Base-by-base conservation (phyloP, 2,797 vertebrate genomes). In the Jordanella pulchra region DNA sequence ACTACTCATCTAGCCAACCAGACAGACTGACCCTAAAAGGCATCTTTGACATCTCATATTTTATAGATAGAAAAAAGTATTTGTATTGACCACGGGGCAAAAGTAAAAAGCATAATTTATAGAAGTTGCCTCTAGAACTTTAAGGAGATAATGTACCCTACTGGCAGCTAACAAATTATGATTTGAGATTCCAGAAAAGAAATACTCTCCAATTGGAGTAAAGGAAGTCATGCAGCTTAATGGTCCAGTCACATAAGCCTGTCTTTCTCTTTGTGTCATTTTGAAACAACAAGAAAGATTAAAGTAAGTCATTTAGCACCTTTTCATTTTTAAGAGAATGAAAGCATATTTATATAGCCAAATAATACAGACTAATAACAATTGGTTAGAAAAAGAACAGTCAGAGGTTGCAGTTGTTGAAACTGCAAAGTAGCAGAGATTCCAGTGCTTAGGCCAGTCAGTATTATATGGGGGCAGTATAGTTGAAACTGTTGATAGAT, bases 21-120 rank as follows among this genome's bases (percentile, higher is more conserved):
- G 68, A 69, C 81, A 84, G 74, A 65, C 80, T 71, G 84, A 84
- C 90, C 90, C 75, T 87, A 84, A 86, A 91, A 77, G 89, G 91
- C 82, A 81, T 48, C 35, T 78, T 77, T 77, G 71, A 77, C 84
- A 55, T 67, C 69, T 55, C 67, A 55, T 72, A 66, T 56, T 74
- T 71, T 30, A 53, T n/a, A 39, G 28, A 65, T 47, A 55, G 55
- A 58, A 71, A 56, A 54, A n/a, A 50, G 69, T 68, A 18, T 39
- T 76, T 77, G 67, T 68, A 44, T 45, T 23, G 42, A 39, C 35
- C 35, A 7, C 35, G 17, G 23, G 44, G 74, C 9, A 50, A 11
- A 12, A 53, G 3, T n/a, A 56, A n/a, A 75, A 69, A 39, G 11
- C 35, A 17, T 63, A 1, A 25, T n/a, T 63, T 42, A 63, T 23